Base-by-base conservation (phyloP, 2,113 vertebrate genomes). In the Pangasianodon gigas region DNA sequence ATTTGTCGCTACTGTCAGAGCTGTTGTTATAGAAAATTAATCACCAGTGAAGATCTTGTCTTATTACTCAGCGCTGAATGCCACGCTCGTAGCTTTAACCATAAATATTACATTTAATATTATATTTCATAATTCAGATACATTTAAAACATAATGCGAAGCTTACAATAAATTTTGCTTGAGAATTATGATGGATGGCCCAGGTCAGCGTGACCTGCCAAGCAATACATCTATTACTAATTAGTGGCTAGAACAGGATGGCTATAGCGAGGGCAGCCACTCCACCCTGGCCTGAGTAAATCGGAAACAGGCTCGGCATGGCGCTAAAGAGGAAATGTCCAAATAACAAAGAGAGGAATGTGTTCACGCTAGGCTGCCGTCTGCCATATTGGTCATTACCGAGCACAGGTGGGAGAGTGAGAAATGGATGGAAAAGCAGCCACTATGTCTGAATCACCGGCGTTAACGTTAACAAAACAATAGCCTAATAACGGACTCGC, bases 341-440 rank as follows among this genome's bases (percentile, higher is more conserved):
- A 58, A 69, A 88, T 93, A 94, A 96, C 95, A 96, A 96, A 95
- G 93, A 94, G 91, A 95, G 96, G 95, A 95, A 96, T 95, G 93
- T 92, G 91, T 89, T 92, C 91, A 90, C 93, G 95, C 93, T 91
- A 92, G 91, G 91, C 91, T 92, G 88, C 92, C 93, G 37, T 54
- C 71, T 41, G 86, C 86, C 26, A 7, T 87, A 44, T 69, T 92
- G 90, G 93, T 94, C 92, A 44, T 94, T 95, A 95, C 93, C 91
- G 92, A 94, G 91, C 91, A 92, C 95, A 95, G 95, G 94, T 95
- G 94, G 92, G 94, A 92, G 83, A 52, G 60, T 88, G 90, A 87
- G 58, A 84, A 92, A 44, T 52, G 60, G 92, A 90, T 41, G 84
- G 86, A 85, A 93, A 92, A 87, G n/a, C 26, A 91, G 85, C 44